A percentile compares a stretch with the other conserved stretches of the same genome.
These are phyloP conservation scores for Anagyrus pseudococci DNA, from an alignment of 2,888 invertebrate species.

Conservation along the genomic window DNA sequence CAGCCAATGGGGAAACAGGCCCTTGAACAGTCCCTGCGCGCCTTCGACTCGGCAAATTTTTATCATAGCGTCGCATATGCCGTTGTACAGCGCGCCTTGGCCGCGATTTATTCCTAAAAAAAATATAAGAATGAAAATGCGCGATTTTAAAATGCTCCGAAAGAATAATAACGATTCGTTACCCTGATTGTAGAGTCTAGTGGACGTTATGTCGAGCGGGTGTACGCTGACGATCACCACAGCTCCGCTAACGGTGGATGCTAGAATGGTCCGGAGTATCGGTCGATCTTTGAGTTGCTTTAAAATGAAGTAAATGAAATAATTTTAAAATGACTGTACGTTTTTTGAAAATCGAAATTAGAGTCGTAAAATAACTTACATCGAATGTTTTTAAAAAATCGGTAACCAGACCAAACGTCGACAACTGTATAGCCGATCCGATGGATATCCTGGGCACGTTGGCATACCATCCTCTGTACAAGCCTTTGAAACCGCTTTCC, in stretches of 20 bases:
- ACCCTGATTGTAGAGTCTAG: constrained; percentile 88
- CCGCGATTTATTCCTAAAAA: constrained; percentile 43
- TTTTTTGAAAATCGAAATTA: too few relatives aligned
- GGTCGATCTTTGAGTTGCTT: constrained; percentile 67
- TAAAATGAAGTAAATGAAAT: constrained; percentile 2
- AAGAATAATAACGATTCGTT: constrained; percentile 31
- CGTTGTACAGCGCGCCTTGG: constrained; percentile 68
- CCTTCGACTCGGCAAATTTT: constrained; percentile 83
- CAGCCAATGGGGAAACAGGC: constrained; percentile 85
- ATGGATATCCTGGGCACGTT: constrained; percentile 78
- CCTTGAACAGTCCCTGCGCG: constrained; percentile 85
- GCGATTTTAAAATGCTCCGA: background rate
- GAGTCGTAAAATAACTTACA: too few relatives aligned
- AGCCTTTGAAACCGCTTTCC: constrained; percentile 67
- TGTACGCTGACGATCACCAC: constrained; percentile 82
- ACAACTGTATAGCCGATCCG: constrained; percentile 84
- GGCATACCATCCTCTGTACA: constrained; percentile 82
- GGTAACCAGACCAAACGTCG: constrained; percentile 79
- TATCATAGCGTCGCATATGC: constrained; percentile 77
- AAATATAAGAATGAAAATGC: too few relatives aligned
- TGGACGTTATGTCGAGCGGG: constrained; percentile 88
- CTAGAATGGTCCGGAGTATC: constrained; percentile 73
- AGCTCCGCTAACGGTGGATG: constrained; percentile 79
- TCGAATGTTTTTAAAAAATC: constrained; percentile 64
- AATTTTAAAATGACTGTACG: too few relatives aligned